Evolutionary conservation across 2,797 vertebrate species (phyloP).

Genomic region (Danio tinwini): DNA sequence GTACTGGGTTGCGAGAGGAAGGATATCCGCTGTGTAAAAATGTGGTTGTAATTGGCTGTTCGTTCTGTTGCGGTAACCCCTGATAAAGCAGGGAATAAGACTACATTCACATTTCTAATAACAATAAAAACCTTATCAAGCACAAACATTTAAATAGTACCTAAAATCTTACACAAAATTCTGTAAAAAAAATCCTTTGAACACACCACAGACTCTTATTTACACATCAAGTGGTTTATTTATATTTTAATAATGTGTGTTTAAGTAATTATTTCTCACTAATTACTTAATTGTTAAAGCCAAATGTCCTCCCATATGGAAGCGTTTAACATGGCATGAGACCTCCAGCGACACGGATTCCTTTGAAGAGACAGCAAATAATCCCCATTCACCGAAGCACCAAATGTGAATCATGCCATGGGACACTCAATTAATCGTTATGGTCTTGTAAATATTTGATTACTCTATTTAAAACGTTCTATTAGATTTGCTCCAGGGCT

Average conservation of each 20-base stretch:
- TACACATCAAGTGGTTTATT: slow-evolving; percentile 33
- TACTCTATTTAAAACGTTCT: slow-evolving; percentile 59
- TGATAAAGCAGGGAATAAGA: no score
- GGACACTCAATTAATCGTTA: slow-evolving; percentile 69
- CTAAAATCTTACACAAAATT: background rate
- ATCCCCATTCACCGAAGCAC: slow-evolving; percentile 47
- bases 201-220: background rate
- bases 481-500: slow-evolving; percentile 67
- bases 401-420: slow-evolving; percentile 56
- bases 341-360: slow-evolving; percentile 16
- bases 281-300: slow-evolving; percentile 41
- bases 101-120: background rate
- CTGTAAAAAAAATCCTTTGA: background rate
- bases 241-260: slow-evolving; percentile 26
- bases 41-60: no score
- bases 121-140: background rate
- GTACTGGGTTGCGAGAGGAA: no score
- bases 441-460: slow-evolving; percentile 75
- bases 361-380: slow-evolving; percentile 30
- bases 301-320: slow-evolving; percentile 35
- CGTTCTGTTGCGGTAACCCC: no score
- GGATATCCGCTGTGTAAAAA: no score
- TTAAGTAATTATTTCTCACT: slow-evolving; percentile 36
- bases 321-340: slow-evolving; percentile 30
- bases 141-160: background rate